Conservation (phyloP, 92 coral and sea anemone genomes). For the Blastomussa wellsi region DNA sequence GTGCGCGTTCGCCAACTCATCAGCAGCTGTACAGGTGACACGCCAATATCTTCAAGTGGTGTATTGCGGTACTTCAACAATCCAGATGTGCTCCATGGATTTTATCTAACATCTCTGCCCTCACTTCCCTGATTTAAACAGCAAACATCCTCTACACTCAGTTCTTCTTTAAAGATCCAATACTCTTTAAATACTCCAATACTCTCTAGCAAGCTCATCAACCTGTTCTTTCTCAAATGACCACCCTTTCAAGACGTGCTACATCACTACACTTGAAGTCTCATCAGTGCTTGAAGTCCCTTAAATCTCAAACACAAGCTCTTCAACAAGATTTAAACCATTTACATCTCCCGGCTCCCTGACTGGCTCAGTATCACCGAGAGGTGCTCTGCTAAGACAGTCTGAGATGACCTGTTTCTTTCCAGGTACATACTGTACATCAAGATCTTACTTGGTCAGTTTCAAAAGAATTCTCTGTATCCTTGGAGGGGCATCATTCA, state of each 20-base stretch:
- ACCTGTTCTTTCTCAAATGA: slow-evolving; percentile 40
- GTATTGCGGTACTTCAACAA: no score
- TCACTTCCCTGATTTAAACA: slow-evolving; percentile 50
- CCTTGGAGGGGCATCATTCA: slow-evolving; percentile 61
- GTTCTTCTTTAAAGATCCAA: slow-evolving; percentile 59
- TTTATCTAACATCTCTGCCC: slow-evolving; percentile 37
- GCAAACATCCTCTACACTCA: slow-evolving; percentile 62
- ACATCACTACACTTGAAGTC: slow-evolving; percentile 52
- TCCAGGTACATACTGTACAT: slow-evolving; percentile 56
- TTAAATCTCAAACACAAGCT: slow-evolving; percentile 39
- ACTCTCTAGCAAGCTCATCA: slow-evolving; percentile 63
- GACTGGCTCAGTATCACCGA: slow-evolving; percentile 27
- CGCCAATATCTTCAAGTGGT: no score
- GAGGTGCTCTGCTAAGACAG: slow-evolving; percentile 60
- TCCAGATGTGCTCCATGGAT: slow-evolving; percentile 70
- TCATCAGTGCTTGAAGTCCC: slow-evolving; percentile 38
- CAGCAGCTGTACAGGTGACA: no score
- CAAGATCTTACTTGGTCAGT: slow-evolving; percentile 53
- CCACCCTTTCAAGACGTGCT: slow-evolving; percentile 55
- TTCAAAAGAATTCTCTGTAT: slow-evolving; percentile 45
- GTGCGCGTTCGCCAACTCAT: slow-evolving; percentile 54
- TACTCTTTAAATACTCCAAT: slow-evolving; percentile 60
- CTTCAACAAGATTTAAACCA: slow-evolving; percentile 48
- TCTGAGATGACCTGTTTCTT: slow-evolving; percentile 58
- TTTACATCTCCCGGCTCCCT: slow-evolving; percentile 40